Base-by-base conservation (phyloP, 2,888 invertebrate species). In the Tholera decimalis region DNA sequence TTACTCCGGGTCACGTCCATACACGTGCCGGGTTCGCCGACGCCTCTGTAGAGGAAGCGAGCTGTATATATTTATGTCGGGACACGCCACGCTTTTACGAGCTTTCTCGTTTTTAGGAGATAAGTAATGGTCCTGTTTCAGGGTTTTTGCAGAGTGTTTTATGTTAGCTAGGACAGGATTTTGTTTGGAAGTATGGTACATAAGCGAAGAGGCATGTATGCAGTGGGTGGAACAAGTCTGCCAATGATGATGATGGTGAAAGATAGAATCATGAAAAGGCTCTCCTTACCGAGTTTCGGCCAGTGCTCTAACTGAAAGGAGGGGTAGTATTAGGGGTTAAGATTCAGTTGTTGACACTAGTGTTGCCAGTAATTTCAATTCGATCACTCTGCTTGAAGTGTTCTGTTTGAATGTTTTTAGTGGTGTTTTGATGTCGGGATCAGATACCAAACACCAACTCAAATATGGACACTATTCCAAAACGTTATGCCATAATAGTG, bases 1-100 rank as follows among this genome's bases (percentile, higher is more conserved):
- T 68, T 69, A 75, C 60, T 69, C 61, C 72, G 51, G 58, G 73
- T 79, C 85, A 86, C 84, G 82, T 84, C 28, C 60, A 33, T 55
- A 63, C 68, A 76, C 83, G 80, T 79, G 83, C 72, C 60, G 37
- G n/a, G 43, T 70, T 50, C 43, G 51, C 62, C n/a, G 22, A 44
- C 49, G 58, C 62, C 64, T 62, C 49, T 50, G 51, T 51, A 41
- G 50, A 64, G 58, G 63, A 70, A 66, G 35, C 53, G 37, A 56
- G 41, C 41, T 51, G 50, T 47, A 26, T 54, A 43, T 58, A 39
- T 69, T 79, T 62, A 76, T 70, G 64, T 49, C 33, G 35, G 22
- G 64, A 59, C 64, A 70, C n/a, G 53, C 24, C 15, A 37, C 37
- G 51, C 1, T 44, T 72, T 63, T 73, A 63, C 60, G 76, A 66